Conservation (phyloP, 2,797 vertebrate species). For the Amphiprion clarkii region DNA sequence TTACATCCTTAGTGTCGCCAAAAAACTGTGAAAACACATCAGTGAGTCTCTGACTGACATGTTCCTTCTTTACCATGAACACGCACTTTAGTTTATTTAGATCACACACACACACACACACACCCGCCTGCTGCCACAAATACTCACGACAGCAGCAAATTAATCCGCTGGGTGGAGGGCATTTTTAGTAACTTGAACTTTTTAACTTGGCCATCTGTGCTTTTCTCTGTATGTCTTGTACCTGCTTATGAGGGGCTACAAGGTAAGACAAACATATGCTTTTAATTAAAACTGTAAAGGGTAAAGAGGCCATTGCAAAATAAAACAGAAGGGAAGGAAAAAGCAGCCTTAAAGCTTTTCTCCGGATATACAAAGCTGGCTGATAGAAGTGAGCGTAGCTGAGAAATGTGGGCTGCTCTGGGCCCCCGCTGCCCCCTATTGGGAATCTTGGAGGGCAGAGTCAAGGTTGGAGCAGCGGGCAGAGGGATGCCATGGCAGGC, state of each 20-base stretch:
- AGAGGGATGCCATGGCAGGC: conserved; percentile 44
- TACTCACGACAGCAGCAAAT: too few relatives aligned
- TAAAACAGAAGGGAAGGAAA: neutral
- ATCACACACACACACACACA: too few relatives aligned
- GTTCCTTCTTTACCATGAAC: too few relatives aligned
- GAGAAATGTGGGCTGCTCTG: conserved; percentile 38
- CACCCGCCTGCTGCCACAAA: too few relatives aligned
- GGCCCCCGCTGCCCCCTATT: conserved; percentile 15
- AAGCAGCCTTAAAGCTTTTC: neutral
- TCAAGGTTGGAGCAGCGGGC: conserved; percentile 59
- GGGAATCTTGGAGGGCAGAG: conserved; percentile 38
- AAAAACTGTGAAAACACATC: too few relatives aligned
- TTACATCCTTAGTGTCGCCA: too few relatives aligned
- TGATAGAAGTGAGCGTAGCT: conserved; percentile 31
- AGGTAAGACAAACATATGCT: neutral
- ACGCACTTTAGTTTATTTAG: too few relatives aligned
- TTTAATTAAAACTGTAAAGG: neutral
- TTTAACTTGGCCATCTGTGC: conserved; percentile 2
- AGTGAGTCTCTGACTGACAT: too few relatives aligned
- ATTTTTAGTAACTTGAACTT: conserved; percentile 17
- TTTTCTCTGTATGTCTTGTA: neutral
- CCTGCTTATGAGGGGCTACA: neutral
- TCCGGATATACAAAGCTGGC: conserved; percentile 13
- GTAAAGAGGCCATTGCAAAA: neutral
- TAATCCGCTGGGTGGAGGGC: conserved; percentile 4